phyloP scores from a whole-genome alignment of 2,888 invertebrate genomes.

The Onchidella celtica region DNA sequence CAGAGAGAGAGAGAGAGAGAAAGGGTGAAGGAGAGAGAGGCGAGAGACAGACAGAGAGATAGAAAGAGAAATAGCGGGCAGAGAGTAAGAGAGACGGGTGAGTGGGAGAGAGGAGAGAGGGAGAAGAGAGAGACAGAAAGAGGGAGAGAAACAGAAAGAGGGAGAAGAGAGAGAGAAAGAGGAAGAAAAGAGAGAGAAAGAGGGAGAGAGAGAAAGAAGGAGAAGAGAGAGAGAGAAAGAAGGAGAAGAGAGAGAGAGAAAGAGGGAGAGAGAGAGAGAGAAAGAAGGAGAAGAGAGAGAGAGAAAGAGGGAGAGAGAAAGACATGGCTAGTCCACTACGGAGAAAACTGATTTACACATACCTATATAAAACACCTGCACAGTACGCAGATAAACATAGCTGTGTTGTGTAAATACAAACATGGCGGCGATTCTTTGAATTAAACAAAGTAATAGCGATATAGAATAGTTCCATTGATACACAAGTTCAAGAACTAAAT shows the following conservation, averaged over 20 bases:
- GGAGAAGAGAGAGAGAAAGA: not conserved
- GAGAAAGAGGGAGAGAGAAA: not conserved
- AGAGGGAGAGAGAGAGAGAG: not conserved
- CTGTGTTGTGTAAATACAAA: too few species aligned
- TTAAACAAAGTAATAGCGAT: too few species aligned
- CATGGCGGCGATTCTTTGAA: too few species aligned
- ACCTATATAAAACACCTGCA: too few species aligned
- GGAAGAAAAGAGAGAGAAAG: not conserved
- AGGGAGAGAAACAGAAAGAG: constrained; percentile 14
- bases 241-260: not conserved
- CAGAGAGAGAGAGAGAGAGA: too few species aligned
- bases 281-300: not conserved
- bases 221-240: not conserved
- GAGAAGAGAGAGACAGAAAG: not conserved
- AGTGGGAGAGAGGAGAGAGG: not conserved
- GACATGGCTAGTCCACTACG: too few species aligned
- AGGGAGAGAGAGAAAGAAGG: not conserved
- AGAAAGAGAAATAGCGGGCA: constrained; percentile 3
- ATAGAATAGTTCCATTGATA: too few species aligned
- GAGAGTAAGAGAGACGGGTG: not conserved
- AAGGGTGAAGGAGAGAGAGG: too few species aligned
- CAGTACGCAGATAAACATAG: too few species aligned
- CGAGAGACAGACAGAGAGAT: too few species aligned
- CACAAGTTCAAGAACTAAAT: too few species aligned
- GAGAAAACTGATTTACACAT: too few species aligned